A percentile compares a stretch with the other conserved stretches of the same genome.
These are phyloP conservation scores for Clusia tigrina DNA, from an alignment of 2,888 invertebrate genomes.

Conservation along the genomic window DNA sequence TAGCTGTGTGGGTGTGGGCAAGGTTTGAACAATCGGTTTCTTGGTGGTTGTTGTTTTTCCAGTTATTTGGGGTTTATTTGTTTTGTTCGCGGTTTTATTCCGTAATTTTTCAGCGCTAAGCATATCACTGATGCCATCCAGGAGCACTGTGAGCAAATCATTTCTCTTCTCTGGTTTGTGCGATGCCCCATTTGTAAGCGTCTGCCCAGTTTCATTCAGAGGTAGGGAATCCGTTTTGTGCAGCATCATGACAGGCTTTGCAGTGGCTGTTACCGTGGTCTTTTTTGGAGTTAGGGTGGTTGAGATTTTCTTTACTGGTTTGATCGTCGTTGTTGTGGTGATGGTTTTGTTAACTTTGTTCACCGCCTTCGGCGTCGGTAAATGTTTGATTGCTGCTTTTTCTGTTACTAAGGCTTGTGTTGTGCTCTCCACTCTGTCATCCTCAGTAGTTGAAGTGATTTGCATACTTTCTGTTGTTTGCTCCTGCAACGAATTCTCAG, in stretches of 20 bases:
- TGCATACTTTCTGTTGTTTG: neutral
- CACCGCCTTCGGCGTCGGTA: constrained; percentile 18
- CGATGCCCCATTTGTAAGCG: neutral
- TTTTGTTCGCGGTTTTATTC: constrained; percentile 36
- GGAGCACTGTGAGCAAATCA: constrained; percentile 43
- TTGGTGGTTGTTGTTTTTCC: neutral
- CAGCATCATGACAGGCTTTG: constrained; percentile 11
- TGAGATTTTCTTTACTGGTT: constrained; percentile 4
- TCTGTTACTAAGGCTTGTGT: constrained; percentile 15
- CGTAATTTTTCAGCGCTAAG: constrained; percentile 36
- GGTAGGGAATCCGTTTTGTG: constrained; percentile 15
- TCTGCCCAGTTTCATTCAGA: neutral
- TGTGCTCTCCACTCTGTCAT: constrained; percentile 11
- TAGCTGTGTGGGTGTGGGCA: constrained; percentile 36
- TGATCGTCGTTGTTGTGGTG: constrained; percentile 9
- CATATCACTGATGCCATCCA: constrained; percentile 53
- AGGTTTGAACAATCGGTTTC: constrained; percentile 7
- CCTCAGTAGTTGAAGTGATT: constrained; percentile 4
- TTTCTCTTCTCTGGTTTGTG: constrained; percentile 28
- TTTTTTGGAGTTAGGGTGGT: neutral
- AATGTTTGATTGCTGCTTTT: neutral
- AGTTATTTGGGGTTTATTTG: constrained; percentile 21
- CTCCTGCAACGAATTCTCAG: neutral
- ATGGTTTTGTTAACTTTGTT: neutral
- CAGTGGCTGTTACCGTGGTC: neutral